phyloP scores from a whole-genome alignment of 2,888 invertebrate species.

The Scelioninae gen. 1 region DNA sequence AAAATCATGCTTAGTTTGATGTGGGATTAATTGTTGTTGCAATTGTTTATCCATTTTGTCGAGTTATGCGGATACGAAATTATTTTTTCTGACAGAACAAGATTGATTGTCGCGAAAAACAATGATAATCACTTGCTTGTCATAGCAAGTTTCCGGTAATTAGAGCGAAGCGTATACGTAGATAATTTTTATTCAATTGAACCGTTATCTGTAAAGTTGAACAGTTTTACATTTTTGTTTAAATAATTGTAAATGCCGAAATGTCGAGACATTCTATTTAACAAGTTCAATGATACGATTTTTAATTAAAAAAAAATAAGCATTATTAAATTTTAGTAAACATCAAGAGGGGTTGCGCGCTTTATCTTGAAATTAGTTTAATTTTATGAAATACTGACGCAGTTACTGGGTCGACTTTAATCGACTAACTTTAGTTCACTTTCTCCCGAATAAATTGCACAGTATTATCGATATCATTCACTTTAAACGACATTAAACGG shows the following conservation, averaged over 20 bases:
- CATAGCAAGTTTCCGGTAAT: conserved; percentile 14
- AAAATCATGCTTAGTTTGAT: background rate
- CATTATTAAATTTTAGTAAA: conserved; percentile 27
- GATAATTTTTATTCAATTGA: too few species aligned
- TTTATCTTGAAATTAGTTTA: conserved; percentile 51
- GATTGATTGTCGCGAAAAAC: conserved; percentile 17
- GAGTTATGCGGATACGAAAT: background rate
- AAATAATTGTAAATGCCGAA: too few species aligned
- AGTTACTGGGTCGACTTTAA: conserved; percentile 61
- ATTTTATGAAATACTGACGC: conserved; percentile 51
- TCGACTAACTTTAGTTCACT: conserved; percentile 64
- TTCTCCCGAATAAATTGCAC: conserved; percentile 52
- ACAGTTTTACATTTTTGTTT: background rate
- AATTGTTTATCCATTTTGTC: background rate
- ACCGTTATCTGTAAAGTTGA: background rate
- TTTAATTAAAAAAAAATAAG: conserved; percentile 14
- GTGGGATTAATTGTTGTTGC: background rate
- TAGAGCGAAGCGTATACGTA: background rate
- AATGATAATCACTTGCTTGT: conserved; percentile 6
- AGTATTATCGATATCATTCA: conserved; percentile 58
- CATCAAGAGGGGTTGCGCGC: conserved; percentile 1
- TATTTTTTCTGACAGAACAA: background rate
- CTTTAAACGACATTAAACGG: conserved; percentile 44
- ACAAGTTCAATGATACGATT: background rate
- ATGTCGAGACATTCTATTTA: too few species aligned